Percentiles rank a stretch among this genome's conserved stretches.
These are phyloP conservation scores for Drosophila formosana DNA, from an alignment of 2,888 invertebrate species.

Conservation along the genomic window DNA sequence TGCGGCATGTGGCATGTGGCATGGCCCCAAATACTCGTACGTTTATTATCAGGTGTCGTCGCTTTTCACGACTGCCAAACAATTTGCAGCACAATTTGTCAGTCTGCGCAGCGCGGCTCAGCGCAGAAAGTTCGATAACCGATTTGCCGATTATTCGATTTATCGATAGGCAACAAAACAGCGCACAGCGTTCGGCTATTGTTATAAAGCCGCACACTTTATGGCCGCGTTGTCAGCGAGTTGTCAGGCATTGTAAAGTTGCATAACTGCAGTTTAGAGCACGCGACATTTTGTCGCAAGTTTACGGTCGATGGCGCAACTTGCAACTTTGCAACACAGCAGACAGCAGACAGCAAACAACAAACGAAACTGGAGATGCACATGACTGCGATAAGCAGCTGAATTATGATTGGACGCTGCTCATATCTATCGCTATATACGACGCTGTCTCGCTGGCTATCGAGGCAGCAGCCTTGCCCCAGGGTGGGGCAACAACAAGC, in stretches of 20 bases:
- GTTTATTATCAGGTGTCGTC: constrained; percentile 69
- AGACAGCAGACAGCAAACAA: constrained; percentile 13
- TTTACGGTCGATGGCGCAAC: constrained; percentile 70
- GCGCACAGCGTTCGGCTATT: constrained; percentile 20
- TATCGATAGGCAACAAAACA: not conserved
- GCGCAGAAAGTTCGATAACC: not conserved
- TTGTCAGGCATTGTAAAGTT: constrained; percentile 80
- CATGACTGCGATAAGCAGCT: constrained; percentile 70
- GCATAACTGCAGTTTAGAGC: constrained; percentile 80
- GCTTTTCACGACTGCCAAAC: constrained; percentile 58
- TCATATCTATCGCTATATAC: constrained; percentile 61
- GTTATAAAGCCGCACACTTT: constrained; percentile 69
- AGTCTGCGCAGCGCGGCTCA: not conserved
- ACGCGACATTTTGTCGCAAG: constrained; percentile 79
- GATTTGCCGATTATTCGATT: not conserved
- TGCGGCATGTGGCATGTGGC: constrained; percentile 19
- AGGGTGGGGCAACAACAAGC: constrained; percentile 4
- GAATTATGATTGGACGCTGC: constrained; percentile 72
- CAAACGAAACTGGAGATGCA: constrained; percentile 68
- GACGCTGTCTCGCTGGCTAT: not conserved
- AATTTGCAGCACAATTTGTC: constrained; percentile 28
- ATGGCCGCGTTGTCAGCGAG: constrained; percentile 59
- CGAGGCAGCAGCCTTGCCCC: not conserved
- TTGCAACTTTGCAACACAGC: constrained; percentile 19
- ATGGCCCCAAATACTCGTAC: constrained; percentile 45